A percentile compares a stretch with the other conserved stretches of the same genome.
Conservation (phyloP, 53 echinoderm and acorn worm genomes). For the Holothuria leucospilota region DNA sequence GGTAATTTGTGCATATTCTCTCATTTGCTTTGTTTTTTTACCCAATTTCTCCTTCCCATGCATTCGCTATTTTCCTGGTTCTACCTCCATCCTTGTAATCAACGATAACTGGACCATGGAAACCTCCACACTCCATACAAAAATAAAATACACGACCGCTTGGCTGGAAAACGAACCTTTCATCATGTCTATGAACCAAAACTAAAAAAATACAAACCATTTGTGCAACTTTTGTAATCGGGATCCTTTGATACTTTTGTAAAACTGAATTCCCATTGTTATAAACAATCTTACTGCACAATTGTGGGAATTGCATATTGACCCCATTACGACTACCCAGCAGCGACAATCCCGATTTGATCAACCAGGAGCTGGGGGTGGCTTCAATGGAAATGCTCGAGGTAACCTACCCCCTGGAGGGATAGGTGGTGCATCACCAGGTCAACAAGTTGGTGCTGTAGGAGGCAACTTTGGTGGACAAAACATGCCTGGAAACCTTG, state of each 20-base stretch:
- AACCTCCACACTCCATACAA: background rate
- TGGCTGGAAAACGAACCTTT: conserved; percentile 2
- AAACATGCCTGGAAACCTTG: conserved; percentile 16
- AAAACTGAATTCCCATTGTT: background rate
- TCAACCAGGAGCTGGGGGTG: conserved; percentile 22
- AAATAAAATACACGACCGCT: background rate
- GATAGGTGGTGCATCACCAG: conserved; percentile 38
- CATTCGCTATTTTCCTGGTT: conserved; percentile 11
- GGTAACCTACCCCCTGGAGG: conserved; percentile 18
- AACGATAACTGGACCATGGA: conserved; percentile 13
- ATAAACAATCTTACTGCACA: background rate
- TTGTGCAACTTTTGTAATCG: background rate
- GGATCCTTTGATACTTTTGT: too few relatives aligned
- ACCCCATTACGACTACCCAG: background rate
- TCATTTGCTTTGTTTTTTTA: conserved; percentile 38
- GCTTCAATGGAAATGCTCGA: conserved; percentile 33
- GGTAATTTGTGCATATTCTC: background rate
- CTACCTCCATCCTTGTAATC: conserved; percentile 11
- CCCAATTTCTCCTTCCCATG: conserved; percentile 36
- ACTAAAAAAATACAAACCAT: background rate
- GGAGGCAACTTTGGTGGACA: conserved; percentile 39
- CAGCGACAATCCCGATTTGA: conserved; percentile 37
- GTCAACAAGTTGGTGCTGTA: conserved; percentile 8
- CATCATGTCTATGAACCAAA: background rate
- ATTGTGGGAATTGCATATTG: too few relatives aligned